Percentiles rank a stretch among this genome's conserved stretches.
Conservation (phyloP, 2,797 vertebrate genomes). For the Ctenopoma multispine region DNA sequence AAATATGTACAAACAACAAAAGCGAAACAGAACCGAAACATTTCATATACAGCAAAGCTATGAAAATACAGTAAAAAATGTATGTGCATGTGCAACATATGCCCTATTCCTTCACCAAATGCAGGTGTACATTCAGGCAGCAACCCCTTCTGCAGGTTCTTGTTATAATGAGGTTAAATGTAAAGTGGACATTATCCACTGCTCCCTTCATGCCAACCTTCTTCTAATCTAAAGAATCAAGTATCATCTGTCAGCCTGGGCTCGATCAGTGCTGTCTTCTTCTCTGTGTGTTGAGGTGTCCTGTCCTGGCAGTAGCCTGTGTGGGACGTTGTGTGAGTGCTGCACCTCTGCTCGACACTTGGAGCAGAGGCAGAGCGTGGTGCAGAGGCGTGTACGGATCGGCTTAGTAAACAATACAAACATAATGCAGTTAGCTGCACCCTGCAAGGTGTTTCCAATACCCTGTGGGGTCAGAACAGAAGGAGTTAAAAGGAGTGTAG, state of each 20-base stretch:
- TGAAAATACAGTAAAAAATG: background rate
- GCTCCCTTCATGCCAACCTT: background rate
- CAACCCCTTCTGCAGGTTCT: conserved; percentile 35
- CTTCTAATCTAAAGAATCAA: conserved; percentile 12
- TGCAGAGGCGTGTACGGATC: conserved; percentile 84
- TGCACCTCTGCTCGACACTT: conserved; percentile 9
- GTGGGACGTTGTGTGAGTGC: background rate
- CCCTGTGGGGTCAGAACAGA: conserved; percentile 82
- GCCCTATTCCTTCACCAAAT: conserved; percentile 1
- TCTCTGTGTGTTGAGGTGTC: conserved; percentile 45
- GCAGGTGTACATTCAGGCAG: conserved; percentile 1
- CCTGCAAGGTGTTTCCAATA: conserved; percentile 95
- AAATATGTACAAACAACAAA: background rate
- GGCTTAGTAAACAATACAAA: conserved; percentile 91
- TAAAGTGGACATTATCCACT: conserved; percentile 2
- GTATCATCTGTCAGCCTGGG: conserved; percentile 49
- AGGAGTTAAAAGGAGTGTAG: background rate
- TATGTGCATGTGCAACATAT: conserved; percentile 4
- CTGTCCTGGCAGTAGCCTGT: conserved; percentile 23
- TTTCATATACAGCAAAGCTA: conserved; percentile 1
- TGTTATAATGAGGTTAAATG: conserved; percentile 34
- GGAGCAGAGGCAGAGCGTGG: conserved; percentile 80
- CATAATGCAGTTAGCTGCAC: conserved; percentile 96
- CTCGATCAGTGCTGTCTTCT: conserved; percentile 23
- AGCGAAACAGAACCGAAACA: conserved; percentile 1